Percentiles rank a stretch among this genome's conserved stretches.
phyloP scores from a whole-genome alignment of 2,113 vertebrate species.

The Eleginops maclovinus region DNA sequence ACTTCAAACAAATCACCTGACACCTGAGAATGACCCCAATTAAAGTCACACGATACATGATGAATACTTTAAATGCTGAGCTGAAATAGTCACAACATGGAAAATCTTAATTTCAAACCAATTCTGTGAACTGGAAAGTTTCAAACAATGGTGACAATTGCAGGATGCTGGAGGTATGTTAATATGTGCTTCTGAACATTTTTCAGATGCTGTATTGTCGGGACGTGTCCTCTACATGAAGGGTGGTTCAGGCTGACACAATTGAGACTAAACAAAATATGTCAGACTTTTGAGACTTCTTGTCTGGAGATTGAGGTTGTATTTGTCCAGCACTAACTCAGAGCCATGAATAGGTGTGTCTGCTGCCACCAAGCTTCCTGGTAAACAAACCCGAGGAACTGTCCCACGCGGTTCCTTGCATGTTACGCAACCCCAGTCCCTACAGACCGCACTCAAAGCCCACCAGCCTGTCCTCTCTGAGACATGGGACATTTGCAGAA shows the following conservation, averaged over 20 bases:
- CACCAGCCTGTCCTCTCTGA: neutral
- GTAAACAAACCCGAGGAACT: conserved; percentile 67
- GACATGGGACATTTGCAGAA: conserved; percentile 12
- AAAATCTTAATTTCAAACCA: neutral
- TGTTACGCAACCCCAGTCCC: conserved; percentile 64
- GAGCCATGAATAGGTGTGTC: conserved; percentile 58
- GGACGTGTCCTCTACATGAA: conserved; percentile 20
- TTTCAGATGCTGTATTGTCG: conserved; percentile 28
- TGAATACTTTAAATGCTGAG: neutral
- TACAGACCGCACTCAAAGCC: conserved; percentile 16
- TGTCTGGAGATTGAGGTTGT: conserved; percentile 27
- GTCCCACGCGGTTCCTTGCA: conserved; percentile 41
- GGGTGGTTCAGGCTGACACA: conserved; percentile 44
- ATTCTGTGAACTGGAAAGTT: neutral
- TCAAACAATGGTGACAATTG: conserved; percentile 37
- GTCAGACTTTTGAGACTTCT: conserved; percentile 13
- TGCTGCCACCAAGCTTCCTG: conserved; percentile 59
- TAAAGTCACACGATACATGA: neutral
- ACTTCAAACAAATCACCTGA: neutral
- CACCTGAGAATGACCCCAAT: neutral
- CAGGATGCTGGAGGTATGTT: conserved; percentile 38
- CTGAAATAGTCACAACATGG: neutral
- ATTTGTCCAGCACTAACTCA: conserved; percentile 67
- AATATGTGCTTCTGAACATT: conserved; percentile 27
- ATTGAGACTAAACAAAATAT: conserved; percentile 61